Evolutionary conservation across 2,113 vertebrate species (phyloP).

Genomic region (Sebastes fasciatus): DNA sequence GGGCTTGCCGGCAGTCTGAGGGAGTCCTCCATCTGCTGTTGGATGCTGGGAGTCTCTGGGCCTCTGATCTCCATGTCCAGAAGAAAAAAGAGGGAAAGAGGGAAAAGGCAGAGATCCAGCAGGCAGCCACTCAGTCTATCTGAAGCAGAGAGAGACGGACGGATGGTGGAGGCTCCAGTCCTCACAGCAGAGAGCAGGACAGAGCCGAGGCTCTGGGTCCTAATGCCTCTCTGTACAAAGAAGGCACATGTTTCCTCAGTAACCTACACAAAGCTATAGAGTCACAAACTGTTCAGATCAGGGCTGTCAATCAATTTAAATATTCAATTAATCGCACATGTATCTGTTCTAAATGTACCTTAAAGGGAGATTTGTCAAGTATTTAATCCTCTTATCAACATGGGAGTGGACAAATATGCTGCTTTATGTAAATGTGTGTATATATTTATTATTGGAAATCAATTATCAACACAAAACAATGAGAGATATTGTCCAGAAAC

Average conservation of each 20-base stretch:
- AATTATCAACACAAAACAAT: too few species aligned
- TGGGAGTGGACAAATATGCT: too few species aligned
- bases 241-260: neutral
- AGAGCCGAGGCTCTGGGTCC: slow-evolving; percentile 59
- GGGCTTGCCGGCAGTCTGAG: neutral
- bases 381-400: too few species aligned
- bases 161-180: slow-evolving; percentile 24
- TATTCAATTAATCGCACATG: too few species aligned
- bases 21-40: slow-evolving; percentile 47
- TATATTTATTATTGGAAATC: too few species aligned
- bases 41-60: slow-evolving; percentile 28
- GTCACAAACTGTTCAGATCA: too few species aligned
- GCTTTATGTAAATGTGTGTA: too few species aligned
- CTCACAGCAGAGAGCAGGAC: slow-evolving; percentile 2
- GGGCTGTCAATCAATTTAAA: too few species aligned
- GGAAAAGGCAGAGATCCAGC: slow-evolving; percentile 37
- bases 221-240: slow-evolving; percentile 46
- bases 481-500: too few species aligned
- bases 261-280: neutral
- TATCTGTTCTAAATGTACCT: too few species aligned
- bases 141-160: slow-evolving; percentile 21
- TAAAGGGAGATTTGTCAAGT: too few species aligned
- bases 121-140: slow-evolving; percentile 38
- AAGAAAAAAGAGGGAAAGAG: neutral
- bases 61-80: slow-evolving; percentile 36